Evolutionary conservation across 2,888 invertebrate species (phyloP).

Genomic region (Mesorhabditis spiculigera): DNA sequence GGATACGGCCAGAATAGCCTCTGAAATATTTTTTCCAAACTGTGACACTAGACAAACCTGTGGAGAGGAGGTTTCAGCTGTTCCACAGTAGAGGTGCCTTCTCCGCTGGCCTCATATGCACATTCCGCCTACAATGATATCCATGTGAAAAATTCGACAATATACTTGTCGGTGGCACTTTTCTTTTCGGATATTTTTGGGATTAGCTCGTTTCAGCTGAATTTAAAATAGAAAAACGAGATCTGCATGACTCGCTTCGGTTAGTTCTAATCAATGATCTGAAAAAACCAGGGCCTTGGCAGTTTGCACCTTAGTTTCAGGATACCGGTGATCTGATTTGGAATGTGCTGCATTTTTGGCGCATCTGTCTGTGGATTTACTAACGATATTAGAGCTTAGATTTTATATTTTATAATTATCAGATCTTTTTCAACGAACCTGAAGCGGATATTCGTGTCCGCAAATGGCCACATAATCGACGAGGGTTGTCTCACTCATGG

Average conservation of each 20-base stretch:
- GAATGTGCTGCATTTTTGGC: too few species aligned
- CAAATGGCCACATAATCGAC: constrained; percentile 55
- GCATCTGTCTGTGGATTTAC: too few species aligned
- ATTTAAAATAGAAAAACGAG: too few species aligned
- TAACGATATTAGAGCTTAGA: too few species aligned
- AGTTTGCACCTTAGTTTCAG: too few species aligned
- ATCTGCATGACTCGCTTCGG: too few species aligned
- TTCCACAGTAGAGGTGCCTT: background rate
- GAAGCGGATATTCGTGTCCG: constrained; percentile 42
- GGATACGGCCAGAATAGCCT: constrained; percentile 81
- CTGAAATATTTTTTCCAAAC: background rate
- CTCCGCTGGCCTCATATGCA: background rate
- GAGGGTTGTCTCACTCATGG: constrained; percentile 35
- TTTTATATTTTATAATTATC: too few species aligned
- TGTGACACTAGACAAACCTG: constrained; percentile 1
- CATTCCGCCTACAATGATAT: background rate
- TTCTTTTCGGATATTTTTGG: background rate
- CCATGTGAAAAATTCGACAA: background rate
- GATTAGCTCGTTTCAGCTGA: too few species aligned
- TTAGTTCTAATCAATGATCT: too few species aligned
- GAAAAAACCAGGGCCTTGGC: too few species aligned
- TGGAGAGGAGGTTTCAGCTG: background rate
- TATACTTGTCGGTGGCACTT: background rate
- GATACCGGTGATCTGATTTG: too few species aligned
- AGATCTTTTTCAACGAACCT: background rate